A percentile compares a stretch with the other conserved stretches of the same genome.
These are phyloP conservation scores for Eupeodes corollae DNA, from an alignment of 1,140 invertebrate species.

Conservation along the genomic window DNA sequence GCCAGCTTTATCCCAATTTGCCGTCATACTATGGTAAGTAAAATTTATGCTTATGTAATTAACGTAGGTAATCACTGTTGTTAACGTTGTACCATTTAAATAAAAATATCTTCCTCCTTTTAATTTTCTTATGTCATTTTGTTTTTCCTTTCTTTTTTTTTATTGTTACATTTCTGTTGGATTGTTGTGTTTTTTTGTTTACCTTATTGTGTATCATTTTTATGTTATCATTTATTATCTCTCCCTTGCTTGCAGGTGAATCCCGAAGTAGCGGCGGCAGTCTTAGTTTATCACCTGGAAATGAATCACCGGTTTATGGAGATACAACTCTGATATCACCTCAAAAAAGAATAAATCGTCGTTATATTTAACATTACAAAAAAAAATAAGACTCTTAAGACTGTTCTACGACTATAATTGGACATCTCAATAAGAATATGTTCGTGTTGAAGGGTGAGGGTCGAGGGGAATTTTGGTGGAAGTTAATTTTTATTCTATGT, in stretches of 20 bases:
- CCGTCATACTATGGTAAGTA: not conserved
- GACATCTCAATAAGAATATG: too few species aligned
- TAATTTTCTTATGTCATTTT: too few species aligned
- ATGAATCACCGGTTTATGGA: conserved; percentile 16
- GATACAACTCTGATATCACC: conserved; percentile 12
- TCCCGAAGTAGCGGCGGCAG: not conserved
- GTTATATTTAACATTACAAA: conserved; percentile 5
- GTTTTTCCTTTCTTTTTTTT: too few species aligned
- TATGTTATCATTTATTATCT: not conserved
- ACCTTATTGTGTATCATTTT: conserved; percentile 3
- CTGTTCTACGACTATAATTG: too few species aligned
- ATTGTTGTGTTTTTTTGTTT: not conserved
- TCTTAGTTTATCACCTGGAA: conserved; percentile 10
- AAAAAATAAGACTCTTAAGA: too few species aligned
- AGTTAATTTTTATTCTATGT: too few species aligned
- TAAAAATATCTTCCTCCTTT: too few species aligned
- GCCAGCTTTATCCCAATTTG: not conserved
- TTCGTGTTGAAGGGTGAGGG: too few species aligned
- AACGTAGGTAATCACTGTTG: too few species aligned
- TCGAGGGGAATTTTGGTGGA: too few species aligned
- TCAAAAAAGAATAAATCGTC: conserved; percentile 10
- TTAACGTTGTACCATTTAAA: too few species aligned
- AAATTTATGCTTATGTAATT: not conserved
- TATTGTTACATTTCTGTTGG: too few species aligned
- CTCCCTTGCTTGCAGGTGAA: conserved; percentile 5